Evolutionary conservation across 2,113 vertebrate genomes (phyloP).

Genomic region (Microcebus ravelobensis): DNA sequence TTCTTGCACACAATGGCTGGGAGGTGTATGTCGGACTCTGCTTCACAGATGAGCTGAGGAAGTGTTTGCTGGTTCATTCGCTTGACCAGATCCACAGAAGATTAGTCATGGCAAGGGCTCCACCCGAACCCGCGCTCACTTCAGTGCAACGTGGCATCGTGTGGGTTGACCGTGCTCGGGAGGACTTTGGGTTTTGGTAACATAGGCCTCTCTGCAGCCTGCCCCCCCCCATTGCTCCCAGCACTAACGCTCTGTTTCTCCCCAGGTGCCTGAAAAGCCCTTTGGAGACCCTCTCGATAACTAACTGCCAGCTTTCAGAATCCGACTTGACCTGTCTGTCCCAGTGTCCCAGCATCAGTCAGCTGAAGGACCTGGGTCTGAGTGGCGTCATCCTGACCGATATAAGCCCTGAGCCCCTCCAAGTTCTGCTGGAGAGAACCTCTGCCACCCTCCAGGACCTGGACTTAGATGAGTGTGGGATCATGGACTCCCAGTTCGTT

Average conservation of each 20-base stretch:
- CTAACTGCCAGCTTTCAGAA: not conserved
- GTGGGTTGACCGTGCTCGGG: not conserved
- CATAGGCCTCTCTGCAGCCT: not conserved
- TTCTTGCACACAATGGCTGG: not conserved
- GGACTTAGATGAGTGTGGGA: conserved; percentile 50
- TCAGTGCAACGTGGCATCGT: not conserved
- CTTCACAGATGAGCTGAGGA: not conserved
- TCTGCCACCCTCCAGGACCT: conserved; percentile 33
- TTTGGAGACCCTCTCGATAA: conserved; percentile 25
- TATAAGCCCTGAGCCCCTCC: not conserved
- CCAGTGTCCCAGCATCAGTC: not conserved
- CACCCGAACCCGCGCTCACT: not conserved
- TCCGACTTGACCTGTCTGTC: not conserved
- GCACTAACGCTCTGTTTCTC: not conserved
- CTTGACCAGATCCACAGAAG: not conserved
- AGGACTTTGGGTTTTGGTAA: not conserved
- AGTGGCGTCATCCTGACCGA: not conserved
- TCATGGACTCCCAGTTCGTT: not conserved
- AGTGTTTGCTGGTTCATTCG: not conserved
- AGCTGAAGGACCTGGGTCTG: conserved; percentile 41
- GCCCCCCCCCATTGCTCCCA: not conserved
- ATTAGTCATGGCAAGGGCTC: not conserved
- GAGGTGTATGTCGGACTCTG: not conserved
- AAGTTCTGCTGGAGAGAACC: conserved; percentile 15
- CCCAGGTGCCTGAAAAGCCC: conserved; percentile 36